A percentile compares a stretch with the other conserved stretches of the same genome.
phyloP scores from a whole-genome alignment of 2,888 invertebrate genomes.

The Lobophora halterata region DNA sequence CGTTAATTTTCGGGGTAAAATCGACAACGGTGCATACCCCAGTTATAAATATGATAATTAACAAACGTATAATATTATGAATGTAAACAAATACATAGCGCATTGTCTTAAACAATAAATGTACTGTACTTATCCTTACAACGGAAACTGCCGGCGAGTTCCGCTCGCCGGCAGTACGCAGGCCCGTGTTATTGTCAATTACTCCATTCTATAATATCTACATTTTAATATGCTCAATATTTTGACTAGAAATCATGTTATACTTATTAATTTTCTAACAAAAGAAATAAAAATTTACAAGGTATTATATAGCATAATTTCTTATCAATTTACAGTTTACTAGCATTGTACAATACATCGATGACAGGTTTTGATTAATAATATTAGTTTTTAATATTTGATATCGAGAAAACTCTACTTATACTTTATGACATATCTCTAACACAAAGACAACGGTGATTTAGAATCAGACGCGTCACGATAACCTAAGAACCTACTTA shows the following conservation, averaged over 20 bases:
- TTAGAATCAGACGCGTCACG: constrained; percentile 47
- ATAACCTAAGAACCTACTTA: constrained; percentile 29
- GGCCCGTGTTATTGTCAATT: constrained; percentile 80
- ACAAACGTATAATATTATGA: constrained; percentile 59
- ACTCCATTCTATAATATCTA: constrained; percentile 73
- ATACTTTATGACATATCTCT: constrained; percentile 26
- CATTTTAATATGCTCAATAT: constrained; percentile 78
- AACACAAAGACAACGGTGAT: constrained; percentile 7
- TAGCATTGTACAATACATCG: constrained; percentile 76
- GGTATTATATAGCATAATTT: constrained; percentile 70
- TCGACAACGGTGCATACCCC: constrained; percentile 5
- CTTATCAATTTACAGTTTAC: constrained; percentile 72
- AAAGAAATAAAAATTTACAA: constrained; percentile 75
- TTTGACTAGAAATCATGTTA: constrained; percentile 81
- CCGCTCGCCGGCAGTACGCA: constrained; percentile 45
- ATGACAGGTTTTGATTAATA: constrained; percentile 59
- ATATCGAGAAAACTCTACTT: constrained; percentile 50
- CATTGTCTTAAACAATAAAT: constrained; percentile 47
- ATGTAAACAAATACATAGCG: constrained; percentile 53
- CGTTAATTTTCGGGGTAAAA: constrained; percentile 11
- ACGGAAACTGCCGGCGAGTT: constrained; percentile 42
- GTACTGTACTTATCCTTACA: constrained; percentile 66
- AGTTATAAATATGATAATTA: constrained; percentile 32
- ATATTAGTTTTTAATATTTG: constrained; percentile 37
- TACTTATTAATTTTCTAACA: constrained; percentile 74